Percentiles rank a stretch among this genome's conserved stretches.
Conservation (phyloP, 1,140 invertebrate species). For the Anagrus nilaparvatae region DNA sequence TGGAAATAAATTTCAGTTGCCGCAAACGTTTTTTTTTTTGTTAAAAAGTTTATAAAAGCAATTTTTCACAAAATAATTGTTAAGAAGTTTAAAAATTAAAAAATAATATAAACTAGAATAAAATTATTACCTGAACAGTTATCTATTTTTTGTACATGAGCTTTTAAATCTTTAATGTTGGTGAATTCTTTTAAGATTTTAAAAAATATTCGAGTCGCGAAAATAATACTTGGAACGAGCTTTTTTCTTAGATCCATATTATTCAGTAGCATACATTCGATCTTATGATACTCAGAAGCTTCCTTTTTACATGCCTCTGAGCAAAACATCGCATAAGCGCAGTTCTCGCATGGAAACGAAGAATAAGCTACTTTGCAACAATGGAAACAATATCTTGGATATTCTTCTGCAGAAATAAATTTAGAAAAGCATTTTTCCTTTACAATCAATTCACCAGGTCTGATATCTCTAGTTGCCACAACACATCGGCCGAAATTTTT, state of each 20-base stretch:
- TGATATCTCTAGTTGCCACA: constrained; percentile 51
- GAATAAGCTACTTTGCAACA: constrained; percentile 54
- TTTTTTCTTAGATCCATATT: constrained; percentile 47
- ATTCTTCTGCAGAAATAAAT: constrained; percentile 50
- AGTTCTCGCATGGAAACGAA: constrained; percentile 55
- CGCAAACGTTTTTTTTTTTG: no score
- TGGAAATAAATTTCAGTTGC: no score
- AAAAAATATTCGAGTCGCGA: no score
- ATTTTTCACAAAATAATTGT: no score
- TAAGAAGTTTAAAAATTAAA: no score
- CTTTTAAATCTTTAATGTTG: constrained; percentile 37
- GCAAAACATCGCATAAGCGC: constrained; percentile 61
- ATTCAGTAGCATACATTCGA: constrained; percentile 64
- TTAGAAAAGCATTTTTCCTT: constrained; percentile 67
- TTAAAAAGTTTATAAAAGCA: no score
- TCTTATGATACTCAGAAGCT: constrained; percentile 55
- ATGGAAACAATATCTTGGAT: constrained; percentile 57
- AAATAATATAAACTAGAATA: no score
- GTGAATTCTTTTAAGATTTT: constrained; percentile 43
- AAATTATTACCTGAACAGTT: no score
- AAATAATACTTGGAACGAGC: constrained; percentile 56
- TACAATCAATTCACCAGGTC: constrained; percentile 68
- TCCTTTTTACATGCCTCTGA: constrained; percentile 50
- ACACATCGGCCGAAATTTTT: constrained; percentile 53
- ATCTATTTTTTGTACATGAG: constrained; percentile 35